Evolutionary conservation across 37 sponge, comb jelly and placozoan genomes (phyloP), one percentile per base, ranked within the genome.

Genomic region (Cliona cf. orientalis): DNA sequence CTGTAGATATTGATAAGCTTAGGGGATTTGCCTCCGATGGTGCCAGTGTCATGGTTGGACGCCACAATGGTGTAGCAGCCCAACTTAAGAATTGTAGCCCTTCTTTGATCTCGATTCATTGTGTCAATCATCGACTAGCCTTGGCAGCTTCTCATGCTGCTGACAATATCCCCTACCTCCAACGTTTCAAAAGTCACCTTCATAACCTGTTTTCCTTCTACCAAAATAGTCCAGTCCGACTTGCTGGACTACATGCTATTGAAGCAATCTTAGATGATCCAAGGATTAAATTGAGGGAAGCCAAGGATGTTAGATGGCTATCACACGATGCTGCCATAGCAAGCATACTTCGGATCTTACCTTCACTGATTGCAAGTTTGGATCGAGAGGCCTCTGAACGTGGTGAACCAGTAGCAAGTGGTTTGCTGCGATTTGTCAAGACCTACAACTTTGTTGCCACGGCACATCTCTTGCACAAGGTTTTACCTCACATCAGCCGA

Each of bases 301-400:
- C 63, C 7, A 62, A 62, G 23, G 63, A 62, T 62, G 63, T 62
- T 7, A 62, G 63, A n/a, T 62, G 63, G 63, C 63, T 62, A 9
- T 62, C 29, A 7, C 63, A 62, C 23, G 26, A 62, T 22, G 23
- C 6, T 62, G 63, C 63, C 6, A 26, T 62, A n/a, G 26, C 11
- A 14, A n/a, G 26, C 23, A 19, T 62, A 7, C 63, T 6, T 7
- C 23, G 26, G 17, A 62, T 26, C 23, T 62, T 62, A n/a, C 63
- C 63, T n/a, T 14, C 63, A 25, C 26, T 62, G 6, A 6, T 62
- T 26, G 29, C 63, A 26, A n/a, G 28, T 26, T 62, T 22, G 26
- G 63, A 62, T 19, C 11, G 63, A 22, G 63, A 62, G 23, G 63
- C 28, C 7, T 19, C 26, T 62, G 63, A 62, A 62, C 17, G 29